Evolutionary conservation across 1,140 invertebrate species (phyloP), one percentile per base, ranked within the genome.

Genomic region (Sycobia sp.): DNA sequence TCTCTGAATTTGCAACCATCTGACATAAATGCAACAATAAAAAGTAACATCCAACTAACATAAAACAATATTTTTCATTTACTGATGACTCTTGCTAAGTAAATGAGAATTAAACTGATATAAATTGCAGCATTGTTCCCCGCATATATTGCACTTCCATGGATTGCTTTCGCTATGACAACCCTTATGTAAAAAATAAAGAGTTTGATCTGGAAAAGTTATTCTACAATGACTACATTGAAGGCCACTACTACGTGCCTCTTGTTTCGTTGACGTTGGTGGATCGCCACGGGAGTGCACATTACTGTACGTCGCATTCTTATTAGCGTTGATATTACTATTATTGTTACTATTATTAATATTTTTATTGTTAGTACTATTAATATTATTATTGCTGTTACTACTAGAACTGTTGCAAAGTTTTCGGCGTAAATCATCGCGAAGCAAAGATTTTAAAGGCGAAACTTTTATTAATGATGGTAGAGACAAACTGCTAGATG

Each of bases 81-180:
- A 82, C 64, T 94, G 91, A 83, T 96, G 94, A 79, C 91, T 93
- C 77, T 95, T 94, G 81, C 93, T 95, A 62, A 96, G 84, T 74
- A 97, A 86, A 87, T 98, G 96, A 67, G 94, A 94, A 84, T 96
- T 96, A 83, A 98, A 98, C 80, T 97, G 93, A 81, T 97, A 97
- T 32, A 96, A 89, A 74, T 96, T 95, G 74, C 88, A 90, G 78
- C 93, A 96, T 72, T 91, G 89, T 79, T 95, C 92, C 25, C 95
- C 95, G 79, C 96, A 98, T 68, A 97, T 93, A 83, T 98, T 98
- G 82, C 96, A 98, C 80, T 95, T 95, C 94, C 95, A 98, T 0
- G 96, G 95, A 84, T 97, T 96, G 65, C 93, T 92, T 70, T 97
- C 93, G 67, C 93, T 95, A 83, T 98, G 96, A 77, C 96, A 94